These are phyloP conservation scores for Hipparchia sbordonii DNA, from an alignment of 2,888 invertebrate genomes.

Conservation along the genomic window DNA sequence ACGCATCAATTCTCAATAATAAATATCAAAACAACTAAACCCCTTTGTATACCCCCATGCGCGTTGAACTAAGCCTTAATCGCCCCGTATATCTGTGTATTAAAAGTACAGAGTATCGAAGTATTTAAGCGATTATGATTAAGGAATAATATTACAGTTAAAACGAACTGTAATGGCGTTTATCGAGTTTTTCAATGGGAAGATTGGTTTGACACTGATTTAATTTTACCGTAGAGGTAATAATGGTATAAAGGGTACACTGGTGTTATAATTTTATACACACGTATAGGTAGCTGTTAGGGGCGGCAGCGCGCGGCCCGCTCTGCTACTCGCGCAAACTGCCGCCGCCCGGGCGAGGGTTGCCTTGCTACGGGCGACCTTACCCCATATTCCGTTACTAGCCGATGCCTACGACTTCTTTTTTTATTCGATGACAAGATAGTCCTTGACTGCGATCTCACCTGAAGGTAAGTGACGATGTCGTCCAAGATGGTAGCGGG, in stretches of 20 bases:
- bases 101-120: not conserved
- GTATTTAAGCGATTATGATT: constrained; percentile 12
- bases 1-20: not conserved
- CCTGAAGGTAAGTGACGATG: too few relatives aligned
- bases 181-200: not conserved
- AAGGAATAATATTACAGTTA: not conserved
- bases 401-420: too few relatives aligned
- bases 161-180: not conserved
- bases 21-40: not conserved
- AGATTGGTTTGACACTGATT: constrained; percentile 4
- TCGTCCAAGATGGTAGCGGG: too few relatives aligned
- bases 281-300: constrained; percentile 16
- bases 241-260: constrained; percentile 17
- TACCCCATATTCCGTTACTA: constrained; percentile 41
- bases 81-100: not conserved
- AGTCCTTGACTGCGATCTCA: too few relatives aligned
- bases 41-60: too few relatives aligned
- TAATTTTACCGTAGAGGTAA: not conserved
- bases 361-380: constrained; percentile 52
- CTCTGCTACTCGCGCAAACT: constrained; percentile 77
- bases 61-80: not conserved
- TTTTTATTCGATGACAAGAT: too few relatives aligned
- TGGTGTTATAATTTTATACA: constrained; percentile 26
- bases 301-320: constrained; percentile 54
- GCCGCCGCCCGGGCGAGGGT: constrained; percentile 75